These are phyloP conservation scores for Drosophila tristis DNA, from an alignment of 1,140 invertebrate genomes.

Conservation along the genomic window DNA sequence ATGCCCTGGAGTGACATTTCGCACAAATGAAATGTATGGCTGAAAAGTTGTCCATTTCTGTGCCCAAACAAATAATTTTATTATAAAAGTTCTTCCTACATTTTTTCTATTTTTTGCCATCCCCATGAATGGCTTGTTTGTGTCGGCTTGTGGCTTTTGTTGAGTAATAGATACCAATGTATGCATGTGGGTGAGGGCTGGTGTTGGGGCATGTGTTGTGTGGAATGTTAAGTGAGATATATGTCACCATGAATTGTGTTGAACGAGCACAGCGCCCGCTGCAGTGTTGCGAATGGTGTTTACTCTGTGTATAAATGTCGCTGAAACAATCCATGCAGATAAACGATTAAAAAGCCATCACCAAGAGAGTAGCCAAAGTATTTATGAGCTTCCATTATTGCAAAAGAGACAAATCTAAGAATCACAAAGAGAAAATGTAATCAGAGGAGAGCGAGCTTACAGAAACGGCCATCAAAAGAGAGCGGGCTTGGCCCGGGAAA, in stretches of 20 bases:
- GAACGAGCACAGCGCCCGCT: neutral
- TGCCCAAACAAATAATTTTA: constrained; percentile 78
- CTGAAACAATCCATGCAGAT: too few relatives aligned
- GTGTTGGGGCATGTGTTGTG: constrained; percentile 1
- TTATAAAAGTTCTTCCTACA: constrained; percentile 63
- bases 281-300: too few relatives aligned
- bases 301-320: constrained; percentile 4
- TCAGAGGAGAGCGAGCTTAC: too few relatives aligned
- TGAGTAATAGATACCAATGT: constrained; percentile 50
- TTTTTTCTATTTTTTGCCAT: constrained; percentile 1
- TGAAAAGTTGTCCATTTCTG: constrained; percentile 76
- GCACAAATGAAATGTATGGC: constrained; percentile 80
- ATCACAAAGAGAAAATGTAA: too few relatives aligned
- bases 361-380: too few relatives aligned
- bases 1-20: constrained; percentile 77
- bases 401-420: too few relatives aligned
- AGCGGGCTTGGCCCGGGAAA: too few relatives aligned
- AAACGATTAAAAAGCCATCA: too few relatives aligned
- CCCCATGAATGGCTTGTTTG: constrained; percentile 15
- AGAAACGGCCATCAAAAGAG: too few relatives aligned
- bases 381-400: too few relatives aligned
- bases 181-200: constrained; percentile 6
- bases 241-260: constrained; percentile 39
- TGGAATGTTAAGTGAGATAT: constrained; percentile 46
- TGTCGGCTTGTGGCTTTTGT: constrained; percentile 32